phyloP scores from a whole-genome alignment of 2,888 invertebrate species.

The Melinaea marsaeus region DNA sequence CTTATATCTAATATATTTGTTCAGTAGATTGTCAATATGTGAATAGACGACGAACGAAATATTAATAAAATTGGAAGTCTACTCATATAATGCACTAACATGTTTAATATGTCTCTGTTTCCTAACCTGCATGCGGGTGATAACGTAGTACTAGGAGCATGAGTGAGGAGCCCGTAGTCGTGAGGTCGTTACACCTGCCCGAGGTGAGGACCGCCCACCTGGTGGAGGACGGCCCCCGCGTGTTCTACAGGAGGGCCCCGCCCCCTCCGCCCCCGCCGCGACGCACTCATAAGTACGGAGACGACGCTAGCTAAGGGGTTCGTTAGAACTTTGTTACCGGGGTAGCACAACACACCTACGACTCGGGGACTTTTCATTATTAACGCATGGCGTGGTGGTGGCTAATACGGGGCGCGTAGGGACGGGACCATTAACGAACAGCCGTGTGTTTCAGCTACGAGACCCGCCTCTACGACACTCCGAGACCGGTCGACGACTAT shows the following conservation, averaged over 20 bases:
- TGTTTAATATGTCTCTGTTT: conserved; percentile 33
- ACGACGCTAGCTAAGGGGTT: conserved; percentile 51
- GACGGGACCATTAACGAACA: conserved; percentile 38
- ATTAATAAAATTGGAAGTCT: conserved; percentile 8
- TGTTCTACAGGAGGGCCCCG: conserved; percentile 47
- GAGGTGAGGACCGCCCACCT: conserved; percentile 60
- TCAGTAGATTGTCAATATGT: too few species aligned
- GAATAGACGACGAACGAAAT: conserved; percentile 9
- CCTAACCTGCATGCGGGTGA: conserved; percentile 61
- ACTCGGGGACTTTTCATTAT: conserved; percentile 4
- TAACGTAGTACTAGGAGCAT: conserved; percentile 53
- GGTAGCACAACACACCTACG: conserved; percentile 26
- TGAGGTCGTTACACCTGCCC: conserved; percentile 58
- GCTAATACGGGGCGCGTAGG: conserved; percentile 26
- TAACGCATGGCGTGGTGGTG: conserved; percentile 39
- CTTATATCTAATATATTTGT: too few species aligned
- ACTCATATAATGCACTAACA: conserved; percentile 29
- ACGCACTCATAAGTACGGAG: conserved; percentile 61
- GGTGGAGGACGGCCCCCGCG: conserved; percentile 35
- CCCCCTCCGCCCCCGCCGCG: conserved; percentile 67
- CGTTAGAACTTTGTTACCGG: conserved; percentile 43
- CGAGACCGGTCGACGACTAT: conserved; percentile 62
- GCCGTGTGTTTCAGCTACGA: conserved; percentile 70
- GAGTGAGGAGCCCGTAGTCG: conserved; percentile 58
- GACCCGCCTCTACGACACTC: conserved; percentile 75